These are phyloP conservation scores for Mesembrinibis cayennensis DNA, from an alignment of 2,113 vertebrate species.

Conservation along the genomic window DNA sequence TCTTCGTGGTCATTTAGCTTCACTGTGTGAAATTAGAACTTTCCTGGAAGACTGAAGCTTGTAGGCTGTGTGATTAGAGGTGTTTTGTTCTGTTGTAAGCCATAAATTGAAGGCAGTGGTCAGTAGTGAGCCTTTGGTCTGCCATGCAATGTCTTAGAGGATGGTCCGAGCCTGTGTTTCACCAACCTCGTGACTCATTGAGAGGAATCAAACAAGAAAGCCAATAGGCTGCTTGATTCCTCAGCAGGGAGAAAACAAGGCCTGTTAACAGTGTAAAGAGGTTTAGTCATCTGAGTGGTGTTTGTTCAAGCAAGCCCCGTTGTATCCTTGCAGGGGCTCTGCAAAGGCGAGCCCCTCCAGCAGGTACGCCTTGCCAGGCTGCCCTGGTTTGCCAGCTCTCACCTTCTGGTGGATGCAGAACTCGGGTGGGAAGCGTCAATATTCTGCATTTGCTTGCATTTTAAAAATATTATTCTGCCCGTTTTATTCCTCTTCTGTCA, in stretches of 20 bases:
- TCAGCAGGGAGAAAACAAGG: not conserved
- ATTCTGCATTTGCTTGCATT: not conserved
- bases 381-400: not conserved
- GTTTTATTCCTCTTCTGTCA: accelerated
- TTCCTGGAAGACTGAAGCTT: not conserved
- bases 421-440: not conserved
- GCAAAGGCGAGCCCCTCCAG: not conserved
- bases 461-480: not conserved
- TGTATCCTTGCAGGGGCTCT: not conserved
- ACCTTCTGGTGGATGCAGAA: not conserved
- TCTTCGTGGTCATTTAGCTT: not conserved
- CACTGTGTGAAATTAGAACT: not conserved
- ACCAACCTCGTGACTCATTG: too few relatives aligned
- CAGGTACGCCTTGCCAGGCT: too few relatives aligned
- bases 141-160: accelerated
- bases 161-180: not conserved
- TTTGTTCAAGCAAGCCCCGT: not conserved
- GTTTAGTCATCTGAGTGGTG: not conserved
- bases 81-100: not conserved
- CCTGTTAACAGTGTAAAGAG: not conserved
- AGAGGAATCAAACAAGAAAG: not conserved
- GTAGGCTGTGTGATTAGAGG: not conserved
- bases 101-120: not conserved
- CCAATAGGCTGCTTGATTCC: not conserved
- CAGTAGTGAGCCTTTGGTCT: not conserved